phyloP scores from a whole-genome alignment of 1,140 invertebrate genomes.

The Trichonephila clavata region DNA sequence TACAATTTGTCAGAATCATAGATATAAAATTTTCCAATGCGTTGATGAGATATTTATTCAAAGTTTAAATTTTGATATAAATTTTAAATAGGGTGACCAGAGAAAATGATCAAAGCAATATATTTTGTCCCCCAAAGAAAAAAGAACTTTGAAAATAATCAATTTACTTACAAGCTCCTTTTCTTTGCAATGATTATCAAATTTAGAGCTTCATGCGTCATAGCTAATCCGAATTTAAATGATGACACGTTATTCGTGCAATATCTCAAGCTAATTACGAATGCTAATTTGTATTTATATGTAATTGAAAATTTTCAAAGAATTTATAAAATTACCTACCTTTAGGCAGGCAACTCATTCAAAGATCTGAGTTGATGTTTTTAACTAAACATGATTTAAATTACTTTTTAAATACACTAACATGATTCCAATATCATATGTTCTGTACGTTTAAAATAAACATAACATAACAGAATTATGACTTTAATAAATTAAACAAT shows the following conservation, averaged over 20 bases:
- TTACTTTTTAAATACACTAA: no score
- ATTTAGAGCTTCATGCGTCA: no score
- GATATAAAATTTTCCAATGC: background rate
- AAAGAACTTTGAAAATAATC: background rate
- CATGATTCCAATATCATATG: no score
- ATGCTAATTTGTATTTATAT: no score
- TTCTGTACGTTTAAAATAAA: no score
- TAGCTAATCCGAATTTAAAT: no score
- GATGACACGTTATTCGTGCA: no score
- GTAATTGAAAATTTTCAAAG: no score
- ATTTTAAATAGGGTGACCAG: slow-evolving; percentile 70
- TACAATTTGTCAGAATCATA: slow-evolving; percentile 8
- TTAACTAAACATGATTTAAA: no score
- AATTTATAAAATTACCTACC: background rate
- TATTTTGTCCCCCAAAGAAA: slow-evolving; percentile 35
- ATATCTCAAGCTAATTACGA: no score
- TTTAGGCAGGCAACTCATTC: background rate
- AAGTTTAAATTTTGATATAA: background rate
- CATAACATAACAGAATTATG: no score
- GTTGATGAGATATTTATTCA: background rate
- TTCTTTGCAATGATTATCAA: background rate
- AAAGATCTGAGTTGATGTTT: background rate
- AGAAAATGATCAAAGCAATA: background rate
- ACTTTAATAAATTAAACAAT: no score
- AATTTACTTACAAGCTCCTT: background rate